Evolutionary conservation across 2,797 vertebrate species (phyloP), one percentile per base, ranked within the genome.

Genomic region (Carduelis carduelis): DNA sequence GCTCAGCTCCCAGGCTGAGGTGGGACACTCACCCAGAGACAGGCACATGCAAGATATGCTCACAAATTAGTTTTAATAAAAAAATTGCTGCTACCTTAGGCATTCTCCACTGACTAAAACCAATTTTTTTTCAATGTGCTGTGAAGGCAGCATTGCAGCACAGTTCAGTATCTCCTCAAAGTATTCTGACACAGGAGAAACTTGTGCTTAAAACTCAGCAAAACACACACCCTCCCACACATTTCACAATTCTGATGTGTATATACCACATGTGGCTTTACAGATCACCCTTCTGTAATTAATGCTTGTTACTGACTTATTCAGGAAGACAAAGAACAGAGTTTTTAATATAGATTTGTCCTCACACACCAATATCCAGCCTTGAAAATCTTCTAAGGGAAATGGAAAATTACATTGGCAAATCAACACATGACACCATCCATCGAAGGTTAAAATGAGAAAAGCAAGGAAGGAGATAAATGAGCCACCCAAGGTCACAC

Each of bases 381-480:
- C 39, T 49, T 68, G 65, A 47, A 89, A 89, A 66, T 75, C 87
- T 79, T 94, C 41, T 61, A 66, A 71, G 47, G 46, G 53, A 86
- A 95, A 82, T 0, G 49, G 83, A 89, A 88, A 93, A 92, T 76
- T 30, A 46, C 72, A 86, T 2, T 87, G 84, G 53, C 61, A 83
- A 90, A 89, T 80, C 84, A 93, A 81, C 78, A 46, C 2, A 61
- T 55, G 82, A 65, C 91, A 81, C 84, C 69, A 89, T 46, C 78
- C 53, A 75, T 35, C 0, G 9, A 93, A 94, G 82, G 91, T 89
- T 81, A 91, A 92, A 92, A 88, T 43, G 50, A 87, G 76, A 81
- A 85, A 94, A 91, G 86, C 50, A 85, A 80, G 43, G 39, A 75
- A 89, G 61, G 61, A 92, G 50, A 75, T 49, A 96, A 94, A 94